phyloP scores from a whole-genome alignment of 2,113 vertebrate genomes.

The Diadophis punctatus region DNA sequence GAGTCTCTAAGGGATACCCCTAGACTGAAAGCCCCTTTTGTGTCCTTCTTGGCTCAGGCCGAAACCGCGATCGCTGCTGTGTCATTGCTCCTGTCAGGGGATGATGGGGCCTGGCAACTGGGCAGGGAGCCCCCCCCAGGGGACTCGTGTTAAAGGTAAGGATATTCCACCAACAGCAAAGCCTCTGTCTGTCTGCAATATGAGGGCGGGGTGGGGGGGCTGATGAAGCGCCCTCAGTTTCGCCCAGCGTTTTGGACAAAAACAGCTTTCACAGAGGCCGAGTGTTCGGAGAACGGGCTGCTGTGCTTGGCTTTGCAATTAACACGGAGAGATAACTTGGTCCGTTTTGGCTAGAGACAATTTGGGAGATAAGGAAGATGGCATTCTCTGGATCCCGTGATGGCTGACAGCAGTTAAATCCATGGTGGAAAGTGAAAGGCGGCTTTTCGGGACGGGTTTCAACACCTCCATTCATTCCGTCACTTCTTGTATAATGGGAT shows the following conservation, averaged over 20 bases:
- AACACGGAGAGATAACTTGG: constrained; percentile 28
- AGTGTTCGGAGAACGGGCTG: neutral
- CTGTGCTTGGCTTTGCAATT: constrained; percentile 39
- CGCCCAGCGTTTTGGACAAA: constrained; percentile 59
- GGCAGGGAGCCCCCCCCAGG: constrained; percentile 43
- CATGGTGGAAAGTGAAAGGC: neutral
- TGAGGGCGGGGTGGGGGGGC: constrained; percentile 40
- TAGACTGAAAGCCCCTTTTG: constrained; percentile 67
- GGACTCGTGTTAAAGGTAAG: constrained; percentile 60
- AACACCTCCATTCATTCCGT: neutral
- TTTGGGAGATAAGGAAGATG: constrained; percentile 9
- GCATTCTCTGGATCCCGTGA: neutral
- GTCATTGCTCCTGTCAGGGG: constrained; percentile 56
- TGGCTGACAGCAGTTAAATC: neutral
- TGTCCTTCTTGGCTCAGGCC: neutral
- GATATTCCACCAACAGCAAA: constrained; percentile 70
- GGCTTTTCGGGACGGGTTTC: neutral
- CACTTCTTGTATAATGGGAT: neutral
- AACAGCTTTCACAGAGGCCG: constrained; percentile 24
- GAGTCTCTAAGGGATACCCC: constrained; percentile 28
- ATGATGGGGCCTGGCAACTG: constrained; percentile 67
- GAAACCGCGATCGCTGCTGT: constrained; percentile 53
- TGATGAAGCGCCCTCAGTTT: constrained; percentile 58
- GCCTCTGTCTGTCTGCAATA: constrained; percentile 64
- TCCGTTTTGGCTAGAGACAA: constrained; percentile 28